Percentiles rank a stretch among this genome's conserved stretches.
These are phyloP conservation scores for Phyllostomus discolor DNA, from an alignment of 2,113 vertebrate species.

Conservation along the genomic window DNA sequence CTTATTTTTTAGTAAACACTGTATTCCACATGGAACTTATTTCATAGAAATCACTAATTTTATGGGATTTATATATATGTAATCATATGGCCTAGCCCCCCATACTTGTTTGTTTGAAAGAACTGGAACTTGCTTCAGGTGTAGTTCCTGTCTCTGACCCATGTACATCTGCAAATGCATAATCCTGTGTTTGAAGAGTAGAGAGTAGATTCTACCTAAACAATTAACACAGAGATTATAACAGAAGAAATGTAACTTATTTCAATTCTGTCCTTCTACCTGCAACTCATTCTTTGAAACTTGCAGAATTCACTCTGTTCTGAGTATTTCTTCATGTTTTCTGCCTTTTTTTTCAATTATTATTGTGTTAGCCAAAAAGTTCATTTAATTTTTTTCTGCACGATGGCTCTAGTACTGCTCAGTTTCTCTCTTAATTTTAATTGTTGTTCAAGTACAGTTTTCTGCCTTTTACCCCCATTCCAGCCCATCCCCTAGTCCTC, in stretches of 20 bases:
- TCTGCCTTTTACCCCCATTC: no score
- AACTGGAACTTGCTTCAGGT: background rate
- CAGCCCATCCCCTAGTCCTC: no score
- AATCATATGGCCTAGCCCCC: background rate
- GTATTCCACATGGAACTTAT: background rate
- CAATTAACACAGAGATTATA: background rate
- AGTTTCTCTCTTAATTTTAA: no score
- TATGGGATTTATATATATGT: background rate
- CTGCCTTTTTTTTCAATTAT: background rate
- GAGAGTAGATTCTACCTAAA: background rate
- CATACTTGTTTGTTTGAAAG: background rate
- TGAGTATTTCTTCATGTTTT: background rate
- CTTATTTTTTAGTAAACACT: background rate
- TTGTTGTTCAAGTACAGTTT: no score
- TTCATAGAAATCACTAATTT: background rate
- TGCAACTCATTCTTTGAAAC: background rate
- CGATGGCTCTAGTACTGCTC: no score
- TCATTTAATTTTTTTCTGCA: no score
- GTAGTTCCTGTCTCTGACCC: background rate
- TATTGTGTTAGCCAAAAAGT: background rate
- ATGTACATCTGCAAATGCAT: background rate
- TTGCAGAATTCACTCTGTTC: background rate
- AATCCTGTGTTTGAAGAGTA: background rate
- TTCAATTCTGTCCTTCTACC: background rate
- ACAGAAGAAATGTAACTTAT: background rate